These are phyloP conservation scores for Amblyjoppa fuscipennis DNA, from an alignment of 2,888 invertebrate species.

Conservation along the genomic window DNA sequence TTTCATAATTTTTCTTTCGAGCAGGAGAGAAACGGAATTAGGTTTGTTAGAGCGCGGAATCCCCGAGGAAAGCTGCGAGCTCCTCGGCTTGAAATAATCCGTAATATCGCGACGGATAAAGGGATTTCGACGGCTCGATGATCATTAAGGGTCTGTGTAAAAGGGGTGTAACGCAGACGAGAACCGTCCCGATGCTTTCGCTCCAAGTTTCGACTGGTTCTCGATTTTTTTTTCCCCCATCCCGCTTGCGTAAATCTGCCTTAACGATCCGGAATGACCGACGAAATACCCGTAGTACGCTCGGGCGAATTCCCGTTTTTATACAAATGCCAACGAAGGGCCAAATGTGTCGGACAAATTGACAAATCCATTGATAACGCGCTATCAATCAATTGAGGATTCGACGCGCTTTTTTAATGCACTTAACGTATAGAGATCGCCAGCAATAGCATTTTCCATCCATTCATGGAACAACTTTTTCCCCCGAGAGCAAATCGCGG, in stretches of 20 bases:
- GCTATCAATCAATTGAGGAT: constrained; percentile 17
- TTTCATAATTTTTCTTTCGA: neutral
- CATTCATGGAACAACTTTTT: too few relatives aligned
- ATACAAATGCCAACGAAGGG: constrained; percentile 4
- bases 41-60: constrained; percentile 52
- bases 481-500: too few relatives aligned
- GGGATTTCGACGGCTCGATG: constrained; percentile 29
- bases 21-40: constrained; percentile 38
- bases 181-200: constrained; percentile 71
- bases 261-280: constrained; percentile 22
- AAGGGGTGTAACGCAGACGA: constrained; percentile 77
- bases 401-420: neutral
- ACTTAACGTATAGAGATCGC: neutral
- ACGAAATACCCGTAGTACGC: neutral
- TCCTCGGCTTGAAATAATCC: constrained; percentile 47
- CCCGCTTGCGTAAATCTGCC: constrained; percentile 19
- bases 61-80: constrained; percentile 16
- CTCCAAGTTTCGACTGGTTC: constrained; percentile 73
- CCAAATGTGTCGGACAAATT: constrained; percentile 15
- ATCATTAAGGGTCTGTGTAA: constrained; percentile 71
- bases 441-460: too few relatives aligned
- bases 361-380: constrained; percentile 12
- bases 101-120: constrained; percentile 48
- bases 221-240: constrained; percentile 30
- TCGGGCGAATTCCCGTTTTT: neutral